Conservation (phyloP, 2,888 invertebrate species). For the Cheilosia pagana region DNA sequence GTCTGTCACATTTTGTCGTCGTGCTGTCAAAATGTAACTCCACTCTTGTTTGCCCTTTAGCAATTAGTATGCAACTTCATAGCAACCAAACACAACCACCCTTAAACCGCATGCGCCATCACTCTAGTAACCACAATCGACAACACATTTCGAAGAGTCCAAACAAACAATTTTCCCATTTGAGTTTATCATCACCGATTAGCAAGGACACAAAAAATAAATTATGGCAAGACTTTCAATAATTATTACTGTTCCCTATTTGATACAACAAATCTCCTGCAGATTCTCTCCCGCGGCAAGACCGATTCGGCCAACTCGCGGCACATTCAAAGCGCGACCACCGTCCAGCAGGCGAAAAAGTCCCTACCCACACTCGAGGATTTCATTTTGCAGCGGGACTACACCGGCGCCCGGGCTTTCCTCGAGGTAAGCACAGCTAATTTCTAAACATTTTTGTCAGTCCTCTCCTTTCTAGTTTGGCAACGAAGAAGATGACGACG, state of each 20-base stretch:
- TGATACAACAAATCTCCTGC: conserved; percentile 71
- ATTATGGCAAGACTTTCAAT: conserved; percentile 31
- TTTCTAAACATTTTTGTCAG: not conserved
- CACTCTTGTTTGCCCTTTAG: no score
- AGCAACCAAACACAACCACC: no score
- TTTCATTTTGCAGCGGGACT: conserved; percentile 94
- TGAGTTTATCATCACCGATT: not conserved
- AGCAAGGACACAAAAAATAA: not conserved
- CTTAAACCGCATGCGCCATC: not conserved
- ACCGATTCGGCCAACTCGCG: conserved; percentile 87
- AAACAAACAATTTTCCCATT: not conserved
- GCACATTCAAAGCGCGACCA: conserved; percentile 76
- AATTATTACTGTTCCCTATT: not conserved
- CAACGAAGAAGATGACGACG: conserved; percentile 77
- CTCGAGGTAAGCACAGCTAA: conserved; percentile 88
- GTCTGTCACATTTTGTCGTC: no score
- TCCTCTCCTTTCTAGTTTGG: conserved; percentile 76
- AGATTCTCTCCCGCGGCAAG: conserved; percentile 93
- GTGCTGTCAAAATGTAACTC: no score
- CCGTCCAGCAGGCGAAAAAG: conserved; percentile 81
- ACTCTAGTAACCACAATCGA: conserved; percentile 4
- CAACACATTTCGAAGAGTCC: not conserved
- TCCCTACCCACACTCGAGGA: conserved; percentile 93
- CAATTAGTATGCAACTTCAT: no score
- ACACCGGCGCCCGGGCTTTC: conserved; percentile 96